A percentile compares a stretch with the other conserved stretches of the same genome.
These are phyloP conservation scores for Anguilla obscura DNA, from an alignment of 2,797 vertebrate species.

Conservation along the genomic window DNA sequence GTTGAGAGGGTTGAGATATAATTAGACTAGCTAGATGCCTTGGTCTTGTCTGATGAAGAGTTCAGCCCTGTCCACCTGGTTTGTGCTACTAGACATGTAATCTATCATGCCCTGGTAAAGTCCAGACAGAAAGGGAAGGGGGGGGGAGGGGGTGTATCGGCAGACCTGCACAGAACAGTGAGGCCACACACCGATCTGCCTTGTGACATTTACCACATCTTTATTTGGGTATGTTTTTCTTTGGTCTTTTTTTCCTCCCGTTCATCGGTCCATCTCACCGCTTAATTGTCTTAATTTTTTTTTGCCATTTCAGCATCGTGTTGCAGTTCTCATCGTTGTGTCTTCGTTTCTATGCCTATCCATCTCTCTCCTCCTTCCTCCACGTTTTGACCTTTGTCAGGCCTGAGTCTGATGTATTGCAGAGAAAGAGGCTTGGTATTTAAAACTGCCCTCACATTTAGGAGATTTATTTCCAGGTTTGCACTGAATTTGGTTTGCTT, in stretches of 20 bases:
- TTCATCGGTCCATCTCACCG: background rate
- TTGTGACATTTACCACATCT: background rate
- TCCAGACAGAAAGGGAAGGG: constrained; percentile 44
- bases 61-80: constrained; percentile 76
- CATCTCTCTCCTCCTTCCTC: background rate
- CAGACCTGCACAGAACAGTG: background rate
- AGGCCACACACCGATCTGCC: background rate
- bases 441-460: background rate
- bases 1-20: constrained; percentile 63
- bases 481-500: background rate
- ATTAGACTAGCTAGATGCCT: constrained; percentile 73
- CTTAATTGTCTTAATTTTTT: background rate
- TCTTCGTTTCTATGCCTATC: background rate
- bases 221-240: background rate
- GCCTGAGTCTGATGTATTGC: background rate
- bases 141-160: constrained; percentile 29
- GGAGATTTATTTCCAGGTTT: background rate
- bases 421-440: background rate
- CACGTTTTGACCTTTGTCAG: background rate
- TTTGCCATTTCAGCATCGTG: background rate
- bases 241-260: background rate
- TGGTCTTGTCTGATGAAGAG: constrained; percentile 73
- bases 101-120: constrained; percentile 79
- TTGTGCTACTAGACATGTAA: constrained; percentile 71
- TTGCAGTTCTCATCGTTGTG: background rate